Evolutionary conservation across 1,140 invertebrate genomes (phyloP), one percentile per base, ranked within the genome.

Genomic region (Caerostris darwini): DNA sequence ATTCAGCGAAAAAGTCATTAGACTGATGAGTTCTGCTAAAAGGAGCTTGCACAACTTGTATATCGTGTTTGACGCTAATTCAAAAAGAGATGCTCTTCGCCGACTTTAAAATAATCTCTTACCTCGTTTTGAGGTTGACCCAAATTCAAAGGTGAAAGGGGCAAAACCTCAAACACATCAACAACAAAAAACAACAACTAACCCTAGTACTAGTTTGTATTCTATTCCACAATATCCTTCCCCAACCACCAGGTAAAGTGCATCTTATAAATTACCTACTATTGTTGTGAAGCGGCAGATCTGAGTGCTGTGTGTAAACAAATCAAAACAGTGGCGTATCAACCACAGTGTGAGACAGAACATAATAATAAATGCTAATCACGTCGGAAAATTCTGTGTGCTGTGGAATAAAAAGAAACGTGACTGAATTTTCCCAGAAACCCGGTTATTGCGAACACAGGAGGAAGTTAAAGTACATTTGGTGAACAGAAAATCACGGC

Each of bases 31-130:
- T 77, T 77, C 8, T 34, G 34, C 34, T 34, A 34, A 34, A 34
- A 12, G 71, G n/a, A 67, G 34, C 71, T 53, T 77, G 71, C 53
- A 50, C 34, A 77, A 77, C 71, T 77, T 50, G 71, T 77, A 77
- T 77, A 77, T 77, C 71, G 34, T 77, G 71, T 77, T 77, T 64
- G 12, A 5, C 12, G 61, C 61, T 64, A 17, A 64, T 64, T 64
- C n/a, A 67, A n/a, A 67, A 34, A 67, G 5, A 12, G 61, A 67
- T 67, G 61, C 61, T 67, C 61, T 77, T 50, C 34, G 50, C 10
- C 7, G 83, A 58, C 83, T 58, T 85, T 56, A 59, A 85, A 85
- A 85, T 85, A 53, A 77, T 59, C 83, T 59, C 83, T 85, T 85
- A 50, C 83, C 83, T 85, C 83, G 57, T 58, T 85, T 85, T 57